Percentiles rank a stretch among this genome's conserved stretches.
Evolutionary conservation across 2,888 invertebrate species (phyloP).

Genomic region (Pediacus dermestoides): DNA sequence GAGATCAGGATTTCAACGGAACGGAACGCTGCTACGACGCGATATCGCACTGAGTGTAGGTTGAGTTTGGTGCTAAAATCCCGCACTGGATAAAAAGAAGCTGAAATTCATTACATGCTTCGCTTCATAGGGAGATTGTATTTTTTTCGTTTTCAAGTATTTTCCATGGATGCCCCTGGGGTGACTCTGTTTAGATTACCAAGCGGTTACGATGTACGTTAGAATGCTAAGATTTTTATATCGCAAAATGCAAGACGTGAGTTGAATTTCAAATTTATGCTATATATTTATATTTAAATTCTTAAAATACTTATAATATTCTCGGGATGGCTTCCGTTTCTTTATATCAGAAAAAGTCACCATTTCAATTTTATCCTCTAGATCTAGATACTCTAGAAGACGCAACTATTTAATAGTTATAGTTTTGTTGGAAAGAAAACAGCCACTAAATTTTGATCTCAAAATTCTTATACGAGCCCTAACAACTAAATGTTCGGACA

Average conservation of each 20-base stretch:
- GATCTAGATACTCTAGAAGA: no score
- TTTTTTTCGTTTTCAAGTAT: conserved; percentile 44
- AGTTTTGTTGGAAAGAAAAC: no score
- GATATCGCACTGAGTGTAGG: conserved; percentile 26
- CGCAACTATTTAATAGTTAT: no score
- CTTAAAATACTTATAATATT: conserved; percentile 5
- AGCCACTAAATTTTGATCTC: no score
- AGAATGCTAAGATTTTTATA: conserved; percentile 17
- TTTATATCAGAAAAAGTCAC: no score
- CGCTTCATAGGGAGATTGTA: conserved; percentile 49
- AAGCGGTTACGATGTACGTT: conserved; percentile 21
- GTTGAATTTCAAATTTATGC: conserved; percentile 21
- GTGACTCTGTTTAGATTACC: conserved; percentile 33
- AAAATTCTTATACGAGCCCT: no score
- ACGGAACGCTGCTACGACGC: conserved; percentile 33
- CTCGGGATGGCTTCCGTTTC: no score
- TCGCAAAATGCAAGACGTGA: conserved; percentile 19
- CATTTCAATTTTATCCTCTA: no score
- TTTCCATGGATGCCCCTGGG: conserved; percentile 38
- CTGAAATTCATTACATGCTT: conserved; percentile 50
- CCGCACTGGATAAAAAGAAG: conserved; percentile 39
- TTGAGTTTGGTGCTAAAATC: conserved; percentile 28
- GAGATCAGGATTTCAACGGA: conserved; percentile 35
- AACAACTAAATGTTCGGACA: no score
- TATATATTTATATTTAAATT: conserved; percentile 21